Evolutionary conservation across 2,113 vertebrate genomes (phyloP).

Genomic region (Apteryx mantelli): DNA sequence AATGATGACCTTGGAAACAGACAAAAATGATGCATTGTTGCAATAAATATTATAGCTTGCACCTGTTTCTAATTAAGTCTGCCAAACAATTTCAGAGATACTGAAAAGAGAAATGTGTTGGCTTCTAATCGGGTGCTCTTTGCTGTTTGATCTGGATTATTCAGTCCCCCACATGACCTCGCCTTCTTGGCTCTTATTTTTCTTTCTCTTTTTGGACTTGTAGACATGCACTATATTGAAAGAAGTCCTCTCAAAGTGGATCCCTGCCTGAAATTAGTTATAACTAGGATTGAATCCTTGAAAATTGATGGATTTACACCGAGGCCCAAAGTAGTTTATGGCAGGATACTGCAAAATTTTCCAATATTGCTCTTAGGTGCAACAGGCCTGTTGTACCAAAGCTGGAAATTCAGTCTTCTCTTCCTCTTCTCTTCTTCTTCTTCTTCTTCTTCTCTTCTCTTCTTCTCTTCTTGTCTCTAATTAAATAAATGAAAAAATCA

Average conservation of each 20-base stretch:
- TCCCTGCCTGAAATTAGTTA: conserved; percentile 1
- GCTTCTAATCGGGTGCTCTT: conserved; percentile 53
- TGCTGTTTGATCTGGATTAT: conserved; percentile 63
- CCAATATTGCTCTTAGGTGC: background rate
- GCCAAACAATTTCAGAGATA: conserved; percentile 65
- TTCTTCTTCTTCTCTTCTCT: too few species aligned
- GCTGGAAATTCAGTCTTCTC: background rate
- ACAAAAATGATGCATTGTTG: conserved; percentile 73
- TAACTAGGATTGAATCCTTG: background rate
- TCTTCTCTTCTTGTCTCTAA: background rate
- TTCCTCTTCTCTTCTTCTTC: background rate
- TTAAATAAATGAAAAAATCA: background rate
- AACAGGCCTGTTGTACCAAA: background rate
- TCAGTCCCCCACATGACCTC: conserved; percentile 5
- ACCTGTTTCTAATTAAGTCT: conserved; percentile 73
- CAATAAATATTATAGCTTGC: conserved; percentile 72
- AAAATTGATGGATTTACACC: background rate
- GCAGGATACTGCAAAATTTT: background rate
- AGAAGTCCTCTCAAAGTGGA: conserved; percentile 6
- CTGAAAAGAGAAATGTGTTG: conserved; percentile 67
- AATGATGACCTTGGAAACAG: conserved; percentile 66
- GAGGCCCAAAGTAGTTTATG: background rate
- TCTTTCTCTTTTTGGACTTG: conserved; percentile 11
- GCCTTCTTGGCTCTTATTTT: background rate
- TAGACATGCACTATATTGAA: background rate